Conservation (phyloP, 2,888 invertebrate genomes). For the Willowsia nigromaculata region DNA sequence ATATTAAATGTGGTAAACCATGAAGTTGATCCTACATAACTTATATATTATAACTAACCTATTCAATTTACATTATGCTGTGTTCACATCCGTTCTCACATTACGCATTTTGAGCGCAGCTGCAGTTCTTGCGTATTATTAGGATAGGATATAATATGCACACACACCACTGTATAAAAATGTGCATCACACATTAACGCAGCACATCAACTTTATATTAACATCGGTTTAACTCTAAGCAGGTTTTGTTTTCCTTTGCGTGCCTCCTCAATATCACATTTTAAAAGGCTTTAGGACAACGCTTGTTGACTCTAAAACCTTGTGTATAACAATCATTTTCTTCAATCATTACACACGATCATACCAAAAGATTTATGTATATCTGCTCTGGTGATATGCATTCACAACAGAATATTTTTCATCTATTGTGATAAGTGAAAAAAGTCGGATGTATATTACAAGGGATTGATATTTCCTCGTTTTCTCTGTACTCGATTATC, state of each 20-base stretch:
- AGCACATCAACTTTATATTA: neutral
- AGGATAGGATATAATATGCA: neutral
- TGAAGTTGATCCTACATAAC: no score
- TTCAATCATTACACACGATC: no score
- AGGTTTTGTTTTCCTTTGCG: neutral
- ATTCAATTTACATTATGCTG: neutral
- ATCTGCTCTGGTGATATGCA: no score
- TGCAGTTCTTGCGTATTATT: no score
- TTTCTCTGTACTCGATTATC: neutral
- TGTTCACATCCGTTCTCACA: neutral
- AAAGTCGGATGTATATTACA: neutral
- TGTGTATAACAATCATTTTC: neutral
- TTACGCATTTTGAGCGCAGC: neutral
- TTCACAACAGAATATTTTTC: no score
- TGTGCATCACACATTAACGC: neutral
- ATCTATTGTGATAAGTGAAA: neutral
- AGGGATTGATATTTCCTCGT: constrained; percentile 5
- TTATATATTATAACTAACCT: no score
- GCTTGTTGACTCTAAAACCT: neutral
- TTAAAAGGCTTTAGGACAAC: neutral
- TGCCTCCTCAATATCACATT: neutral
- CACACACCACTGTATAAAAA: neutral
- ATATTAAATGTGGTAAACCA: neutral
- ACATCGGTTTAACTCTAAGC: neutral
- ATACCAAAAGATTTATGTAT: no score